Percentiles rank a stretch among this genome's conserved stretches.
These are phyloP conservation scores for Platichthys stellatus DNA, from an alignment of 2,113 vertebrate species.

Conservation along the genomic window DNA sequence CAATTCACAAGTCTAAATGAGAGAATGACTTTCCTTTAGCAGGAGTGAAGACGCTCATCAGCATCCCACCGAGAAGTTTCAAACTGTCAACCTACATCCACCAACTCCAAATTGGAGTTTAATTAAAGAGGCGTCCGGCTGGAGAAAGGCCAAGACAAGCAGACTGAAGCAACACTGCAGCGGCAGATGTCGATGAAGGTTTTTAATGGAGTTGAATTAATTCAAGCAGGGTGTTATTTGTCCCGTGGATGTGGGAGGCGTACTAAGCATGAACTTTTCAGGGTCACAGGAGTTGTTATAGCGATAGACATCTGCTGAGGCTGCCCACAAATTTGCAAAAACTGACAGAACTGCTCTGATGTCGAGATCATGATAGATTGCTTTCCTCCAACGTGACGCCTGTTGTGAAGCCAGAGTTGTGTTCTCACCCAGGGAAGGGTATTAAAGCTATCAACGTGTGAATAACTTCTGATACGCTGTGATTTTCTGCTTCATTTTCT, in stretches of 20 bases:
- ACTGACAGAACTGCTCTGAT: constrained; percentile 57
- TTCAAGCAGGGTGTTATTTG: constrained; percentile 67
- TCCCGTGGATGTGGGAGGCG: constrained; percentile 58
- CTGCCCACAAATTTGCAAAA: constrained; percentile 41
- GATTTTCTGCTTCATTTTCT: neutral
- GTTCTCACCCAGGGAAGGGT: neutral
- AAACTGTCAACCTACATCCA: constrained; percentile 82
- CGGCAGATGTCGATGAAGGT: constrained; percentile 73
- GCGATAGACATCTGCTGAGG: constrained; percentile 72
- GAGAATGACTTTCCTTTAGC: constrained; percentile 74
- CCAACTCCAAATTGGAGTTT: constrained; percentile 80
- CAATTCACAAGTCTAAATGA: constrained; percentile 70
- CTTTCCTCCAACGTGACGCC: constrained; percentile 4
- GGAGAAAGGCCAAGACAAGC: constrained; percentile 77
- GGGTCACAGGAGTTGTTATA: constrained; percentile 58
- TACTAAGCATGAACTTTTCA: constrained; percentile 51
- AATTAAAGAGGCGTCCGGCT: constrained; percentile 76
- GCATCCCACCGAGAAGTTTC: constrained; percentile 78
- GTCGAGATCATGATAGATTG: constrained; percentile 62
- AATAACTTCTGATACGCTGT: neutral
- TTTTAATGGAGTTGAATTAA: constrained; percentile 76
- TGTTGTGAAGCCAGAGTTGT: constrained; percentile 19
- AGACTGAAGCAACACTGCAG: constrained; percentile 44
- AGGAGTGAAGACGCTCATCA: constrained; percentile 61
- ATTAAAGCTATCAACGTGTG: neutral